Evolutionary conservation across 23 tunicate genomes (phyloP).

Genomic region (Botrylloides violaceus): DNA sequence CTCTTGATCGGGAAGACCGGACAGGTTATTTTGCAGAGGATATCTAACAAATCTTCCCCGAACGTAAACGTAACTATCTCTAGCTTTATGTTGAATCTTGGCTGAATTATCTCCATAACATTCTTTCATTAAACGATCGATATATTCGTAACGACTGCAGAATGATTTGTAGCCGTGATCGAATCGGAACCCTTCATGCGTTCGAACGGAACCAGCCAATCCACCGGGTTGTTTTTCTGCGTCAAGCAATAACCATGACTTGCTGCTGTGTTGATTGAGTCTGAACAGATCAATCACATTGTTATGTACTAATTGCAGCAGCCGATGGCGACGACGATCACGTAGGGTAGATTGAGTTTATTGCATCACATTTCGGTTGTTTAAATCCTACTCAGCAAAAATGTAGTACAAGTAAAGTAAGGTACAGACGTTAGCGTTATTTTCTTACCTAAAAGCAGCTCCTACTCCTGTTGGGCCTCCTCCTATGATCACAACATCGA

Average conservation of each 20-base stretch:
- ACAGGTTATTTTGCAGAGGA: conserved; percentile 72
- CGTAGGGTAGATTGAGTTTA: no score
- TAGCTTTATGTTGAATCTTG: neutral
- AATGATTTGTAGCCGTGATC: conserved; percentile 87
- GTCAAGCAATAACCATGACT: conserved; percentile 84
- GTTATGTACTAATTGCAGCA: no score
- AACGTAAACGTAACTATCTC: conserved; percentile 24
- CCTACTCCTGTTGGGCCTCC: conserved; percentile 98
- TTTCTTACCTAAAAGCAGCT: conserved; percentile 91
- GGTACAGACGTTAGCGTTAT: no score
- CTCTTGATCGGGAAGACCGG: conserved; percentile 56
- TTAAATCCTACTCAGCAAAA: no score
- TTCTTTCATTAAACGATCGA: conserved; percentile 32
- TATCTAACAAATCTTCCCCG: neutral
- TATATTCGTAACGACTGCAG: conserved; percentile 61
- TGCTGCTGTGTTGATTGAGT: conserved; percentile 55
- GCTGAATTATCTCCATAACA: conserved; percentile 1
- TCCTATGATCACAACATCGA: conserved; percentile 84
- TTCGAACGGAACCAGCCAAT: conserved; percentile 70
- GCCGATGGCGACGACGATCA: no score
- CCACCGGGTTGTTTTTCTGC: conserved; percentile 99
- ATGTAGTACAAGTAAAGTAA: no score
- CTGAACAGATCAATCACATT: conserved; percentile 21
- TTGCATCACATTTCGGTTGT: no score
- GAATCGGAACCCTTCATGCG: conserved; percentile 96